Percentiles rank a stretch among this genome's conserved stretches.
Conservation (phyloP, 2,888 invertebrate species). For the Lasioglossum marginatum region DNA sequence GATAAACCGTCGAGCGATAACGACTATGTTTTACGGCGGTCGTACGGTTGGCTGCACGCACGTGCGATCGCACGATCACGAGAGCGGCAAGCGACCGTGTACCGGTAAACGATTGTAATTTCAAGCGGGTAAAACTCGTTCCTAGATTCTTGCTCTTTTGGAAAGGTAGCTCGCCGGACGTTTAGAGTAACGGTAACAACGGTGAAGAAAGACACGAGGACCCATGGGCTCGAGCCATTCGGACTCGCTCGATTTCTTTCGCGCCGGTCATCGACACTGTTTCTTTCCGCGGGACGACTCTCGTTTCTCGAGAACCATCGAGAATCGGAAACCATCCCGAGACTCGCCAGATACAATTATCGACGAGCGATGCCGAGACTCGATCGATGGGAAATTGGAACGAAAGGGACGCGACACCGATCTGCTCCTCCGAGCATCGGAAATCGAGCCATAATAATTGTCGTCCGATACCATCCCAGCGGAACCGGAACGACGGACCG, state of each 20-base stretch:
- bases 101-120: constrained; percentile 65
- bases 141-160: constrained; percentile 79
- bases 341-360: not conserved
- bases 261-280: constrained; percentile 67
- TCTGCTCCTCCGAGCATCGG: not conserved
- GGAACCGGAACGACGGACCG: constrained; percentile 16
- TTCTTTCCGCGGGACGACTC: constrained; percentile 55
- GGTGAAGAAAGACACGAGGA: constrained; percentile 72
- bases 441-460: not conserved
- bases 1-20: constrained; percentile 31
- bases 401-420: not conserved
- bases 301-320: not conserved
- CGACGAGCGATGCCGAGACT: not conserved
- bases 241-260: constrained; percentile 64
- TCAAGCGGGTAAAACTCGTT: constrained; percentile 77
- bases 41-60: constrained; percentile 26
- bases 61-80: constrained; percentile 19
- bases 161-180: constrained; percentile 74
- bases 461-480: constrained; percentile 22
- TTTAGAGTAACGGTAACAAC: constrained; percentile 80
- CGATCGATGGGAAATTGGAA: not conserved
- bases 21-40: constrained; percentile 1
- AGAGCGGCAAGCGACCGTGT: not conserved
- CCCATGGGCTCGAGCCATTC: constrained; percentile 62
- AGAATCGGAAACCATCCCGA: not conserved